phyloP scores from a whole-genome alignment of 2,113 vertebrate genomes.

The Myiagra hebetior region DNA sequence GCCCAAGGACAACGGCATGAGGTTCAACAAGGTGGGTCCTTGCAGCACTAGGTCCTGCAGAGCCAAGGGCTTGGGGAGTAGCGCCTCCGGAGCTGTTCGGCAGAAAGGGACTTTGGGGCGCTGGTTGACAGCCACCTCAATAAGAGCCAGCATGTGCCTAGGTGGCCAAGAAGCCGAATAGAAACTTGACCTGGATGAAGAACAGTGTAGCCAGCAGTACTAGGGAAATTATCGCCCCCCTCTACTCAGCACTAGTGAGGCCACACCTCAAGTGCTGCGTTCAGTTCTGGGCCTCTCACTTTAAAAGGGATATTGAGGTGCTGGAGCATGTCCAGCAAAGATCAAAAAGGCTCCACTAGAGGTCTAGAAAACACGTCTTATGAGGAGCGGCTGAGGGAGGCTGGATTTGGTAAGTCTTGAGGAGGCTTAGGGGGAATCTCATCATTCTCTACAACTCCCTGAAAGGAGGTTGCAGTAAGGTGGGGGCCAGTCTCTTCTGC shows the following conservation, averaged over 20 bases:
- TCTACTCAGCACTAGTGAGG: neutral
- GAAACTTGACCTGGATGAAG: neutral
- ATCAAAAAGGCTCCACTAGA: neutral
- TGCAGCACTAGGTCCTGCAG: neutral
- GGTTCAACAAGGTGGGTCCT: neutral
- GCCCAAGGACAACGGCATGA: neutral
- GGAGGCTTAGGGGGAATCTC: neutral
- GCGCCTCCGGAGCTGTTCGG: neutral
- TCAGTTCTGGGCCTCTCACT: neutral
- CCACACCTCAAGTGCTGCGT: neutral
- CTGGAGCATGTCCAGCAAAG: neutral
- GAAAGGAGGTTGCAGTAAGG: neutral
- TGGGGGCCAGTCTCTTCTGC: neutral
- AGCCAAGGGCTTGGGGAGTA: neutral
- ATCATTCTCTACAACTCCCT: neutral
- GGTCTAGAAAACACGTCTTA: neutral
- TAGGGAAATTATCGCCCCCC: neutral
- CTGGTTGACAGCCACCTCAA: neutral
- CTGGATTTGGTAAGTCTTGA: neutral
- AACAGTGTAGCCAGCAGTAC: neutral
- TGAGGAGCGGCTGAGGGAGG: neutral
- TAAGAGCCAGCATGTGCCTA: neutral
- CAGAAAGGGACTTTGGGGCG: neutral
- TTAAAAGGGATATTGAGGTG: neutral
- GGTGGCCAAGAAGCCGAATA: neutral